Evolutionary conservation across 2,888 invertebrate species (phyloP).

Genomic region (Syritta pipiens): DNA sequence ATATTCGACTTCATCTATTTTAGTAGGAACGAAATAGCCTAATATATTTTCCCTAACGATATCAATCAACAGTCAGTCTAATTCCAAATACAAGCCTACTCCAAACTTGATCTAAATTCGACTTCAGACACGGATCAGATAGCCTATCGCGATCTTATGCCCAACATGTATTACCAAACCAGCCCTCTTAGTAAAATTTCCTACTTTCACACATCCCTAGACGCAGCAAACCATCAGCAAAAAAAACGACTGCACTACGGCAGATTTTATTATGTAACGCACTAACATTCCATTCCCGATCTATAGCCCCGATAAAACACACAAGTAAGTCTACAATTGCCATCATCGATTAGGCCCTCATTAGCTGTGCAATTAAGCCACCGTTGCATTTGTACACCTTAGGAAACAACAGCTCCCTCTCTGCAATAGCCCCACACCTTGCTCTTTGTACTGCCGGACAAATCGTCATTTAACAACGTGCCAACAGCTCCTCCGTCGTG

Average conservation of each 20-base stretch:
- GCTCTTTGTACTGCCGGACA: no score
- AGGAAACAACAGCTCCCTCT: not conserved
- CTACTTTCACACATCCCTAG: not conserved
- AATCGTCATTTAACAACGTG: slow-evolving; percentile 2
- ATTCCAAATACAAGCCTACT: no score
- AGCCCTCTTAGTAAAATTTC: no score
- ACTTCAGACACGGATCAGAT: no score
- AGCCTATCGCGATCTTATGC: no score
- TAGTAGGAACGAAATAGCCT: no score
- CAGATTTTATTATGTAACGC: not conserved
- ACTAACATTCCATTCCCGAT: slow-evolving; percentile 15
- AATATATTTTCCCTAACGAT: no score
- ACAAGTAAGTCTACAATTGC: not conserved
- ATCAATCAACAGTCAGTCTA: no score
- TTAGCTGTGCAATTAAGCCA: slow-evolving; percentile 32
- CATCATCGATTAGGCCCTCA: slow-evolving; percentile 34
- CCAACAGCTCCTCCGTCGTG: not conserved
- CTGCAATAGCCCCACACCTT: no score
- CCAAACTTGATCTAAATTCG: no score
- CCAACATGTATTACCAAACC: no score
- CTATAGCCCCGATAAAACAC: slow-evolving; percentile 18
- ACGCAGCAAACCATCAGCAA: not conserved
- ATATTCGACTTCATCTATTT: no score
- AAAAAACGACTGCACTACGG: not conserved
- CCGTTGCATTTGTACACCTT: slow-evolving; percentile 14